These are phyloP conservation scores for Sarcophaga caerulescens DNA, from an alignment of 2,888 invertebrate genomes.

Conservation along the genomic window DNA sequence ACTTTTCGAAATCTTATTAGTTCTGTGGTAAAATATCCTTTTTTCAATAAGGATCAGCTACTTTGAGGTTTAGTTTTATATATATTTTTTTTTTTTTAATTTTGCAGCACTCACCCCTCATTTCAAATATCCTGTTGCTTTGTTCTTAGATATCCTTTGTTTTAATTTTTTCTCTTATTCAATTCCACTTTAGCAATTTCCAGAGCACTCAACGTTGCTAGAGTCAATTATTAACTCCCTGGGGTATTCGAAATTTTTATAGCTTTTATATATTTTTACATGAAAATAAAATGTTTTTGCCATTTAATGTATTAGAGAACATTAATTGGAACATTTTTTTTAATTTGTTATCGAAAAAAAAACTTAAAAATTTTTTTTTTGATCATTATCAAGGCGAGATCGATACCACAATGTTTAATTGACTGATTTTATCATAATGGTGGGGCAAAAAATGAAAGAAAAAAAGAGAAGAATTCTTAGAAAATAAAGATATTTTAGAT, in stretches of 20 bases:
- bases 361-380: background rate
- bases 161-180: background rate
- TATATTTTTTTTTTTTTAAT: background rate
- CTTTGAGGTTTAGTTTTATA: background rate
- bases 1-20: too few relatives aligned
- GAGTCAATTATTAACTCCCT: conserved; percentile 53
- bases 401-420: conserved; percentile 20
- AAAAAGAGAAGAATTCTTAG: conserved; percentile 34
- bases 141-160: background rate
- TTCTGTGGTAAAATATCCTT: too few relatives aligned
- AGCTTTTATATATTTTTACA: conserved; percentile 58
- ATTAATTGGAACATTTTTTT: conserved; percentile 39
- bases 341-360: conserved; percentile 34
- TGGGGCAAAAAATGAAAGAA: background rate
- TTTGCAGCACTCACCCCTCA: conserved; percentile 54
- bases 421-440: conserved; percentile 58
- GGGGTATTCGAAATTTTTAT: conserved; percentile 13
- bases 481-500: conserved; percentile 21
- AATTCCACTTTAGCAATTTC: conserved; percentile 3
- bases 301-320: conserved; percentile 13
- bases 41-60: background rate
- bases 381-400: conserved; percentile 28
- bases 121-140: conserved; percentile 50
- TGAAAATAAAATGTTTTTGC: conserved; percentile 15
- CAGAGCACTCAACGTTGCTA: conserved; percentile 30